Conservation (phyloP, 2,888 invertebrate species). For the Sceliomorpha sp. region DNA sequence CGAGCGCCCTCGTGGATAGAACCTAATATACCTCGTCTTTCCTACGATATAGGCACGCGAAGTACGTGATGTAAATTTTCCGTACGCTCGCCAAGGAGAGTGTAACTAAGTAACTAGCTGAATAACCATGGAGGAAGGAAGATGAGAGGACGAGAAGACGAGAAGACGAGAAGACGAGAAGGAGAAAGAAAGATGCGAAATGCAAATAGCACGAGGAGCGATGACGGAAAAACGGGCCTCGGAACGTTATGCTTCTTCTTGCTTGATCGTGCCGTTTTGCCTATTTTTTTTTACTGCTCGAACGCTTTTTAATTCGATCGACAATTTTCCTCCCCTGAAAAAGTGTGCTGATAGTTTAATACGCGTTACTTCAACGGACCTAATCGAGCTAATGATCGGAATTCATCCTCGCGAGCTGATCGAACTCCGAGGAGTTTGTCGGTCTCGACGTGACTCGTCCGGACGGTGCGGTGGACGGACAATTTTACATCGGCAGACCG, state of each 20-base stretch:
- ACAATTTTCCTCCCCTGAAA: slow-evolving; percentile 7
- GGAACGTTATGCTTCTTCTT: slow-evolving; percentile 10
- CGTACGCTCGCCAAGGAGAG: slow-evolving; percentile 3
- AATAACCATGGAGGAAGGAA: slow-evolving; percentile 20
- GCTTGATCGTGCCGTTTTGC: slow-evolving; percentile 9
- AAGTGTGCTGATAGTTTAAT: slow-evolving; percentile 9
- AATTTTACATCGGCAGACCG: slow-evolving; percentile 38
- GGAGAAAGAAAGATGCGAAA: slow-evolving; percentile 19
- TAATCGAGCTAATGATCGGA: slow-evolving; percentile 3
- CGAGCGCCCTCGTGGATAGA: slow-evolving; percentile 24
- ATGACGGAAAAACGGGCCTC: slow-evolving; percentile 22
- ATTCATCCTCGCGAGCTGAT: slow-evolving; percentile 7
- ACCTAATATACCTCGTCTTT: slow-evolving; percentile 29
- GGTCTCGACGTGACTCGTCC: no score
- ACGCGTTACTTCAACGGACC: slow-evolving; percentile 8
- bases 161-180: no score
- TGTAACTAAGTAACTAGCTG: slow-evolving; percentile 36
- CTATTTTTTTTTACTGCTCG: slow-evolving; percentile 8
- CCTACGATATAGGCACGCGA: slow-evolving; percentile 16
- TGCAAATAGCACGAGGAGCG: slow-evolving; percentile 20
- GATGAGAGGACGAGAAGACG: slow-evolving; percentile 23
- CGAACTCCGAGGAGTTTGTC: no score
- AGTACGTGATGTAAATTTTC: slow-evolving; percentile 29
- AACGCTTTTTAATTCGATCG: slow-evolving; percentile 23
- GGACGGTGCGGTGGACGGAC: no score